Evolutionary conservation across 1,140 invertebrate species (phyloP), one percentile per base, ranked within the genome.

Genomic region (Chironomus tepperi): DNA sequence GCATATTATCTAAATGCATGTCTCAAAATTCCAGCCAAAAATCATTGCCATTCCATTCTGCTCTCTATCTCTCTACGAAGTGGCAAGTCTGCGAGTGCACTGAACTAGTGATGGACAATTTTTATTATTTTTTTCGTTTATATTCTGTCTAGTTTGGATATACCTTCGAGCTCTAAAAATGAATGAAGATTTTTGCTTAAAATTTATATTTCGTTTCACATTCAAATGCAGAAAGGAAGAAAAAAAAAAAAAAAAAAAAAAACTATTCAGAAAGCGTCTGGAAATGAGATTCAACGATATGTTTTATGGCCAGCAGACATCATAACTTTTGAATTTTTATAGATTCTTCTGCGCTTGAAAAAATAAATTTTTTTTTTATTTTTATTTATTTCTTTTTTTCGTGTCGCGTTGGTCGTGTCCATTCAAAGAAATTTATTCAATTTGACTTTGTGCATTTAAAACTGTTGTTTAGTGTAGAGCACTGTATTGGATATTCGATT

Each of bases 261-360:
- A 57, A 57, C n/a, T n/a, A n/a, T 57, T 12, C 47, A 57, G n/a
- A 34, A 34, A 34, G 24, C 24, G 24, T 34, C 24, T 34, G 24
- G 24, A 34, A 34, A 34, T 34, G 24, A 34, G 24, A 34, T 34
- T 34, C 24, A 34, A 34, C 24, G 24, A 34, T 34, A 70, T 70
- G 65, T 70, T 70, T 70, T 70, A 70, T 70, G 16, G 18, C 16
- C 19, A 18, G n/a, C 65, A 70, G 65, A 70, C 65, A 70, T 70
- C 65, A 70, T 70, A 70, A 70, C 65, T 19, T 70, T 70, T 70
- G n/a, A 57, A 57, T n/a, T 57, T 57, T 57, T 57, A 57, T 57
- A 57, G 47, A 57, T 57, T 57, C 47, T 15, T n/a, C 47, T 57
- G 47, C 47, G 47, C 47, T 57, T 57, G n/a, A 57, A 57, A 57